A percentile compares a stretch with the other conserved stretches of the same genome.
Conservation (phyloP, 2,888 invertebrate genomes). For the Fragum sueziense region DNA sequence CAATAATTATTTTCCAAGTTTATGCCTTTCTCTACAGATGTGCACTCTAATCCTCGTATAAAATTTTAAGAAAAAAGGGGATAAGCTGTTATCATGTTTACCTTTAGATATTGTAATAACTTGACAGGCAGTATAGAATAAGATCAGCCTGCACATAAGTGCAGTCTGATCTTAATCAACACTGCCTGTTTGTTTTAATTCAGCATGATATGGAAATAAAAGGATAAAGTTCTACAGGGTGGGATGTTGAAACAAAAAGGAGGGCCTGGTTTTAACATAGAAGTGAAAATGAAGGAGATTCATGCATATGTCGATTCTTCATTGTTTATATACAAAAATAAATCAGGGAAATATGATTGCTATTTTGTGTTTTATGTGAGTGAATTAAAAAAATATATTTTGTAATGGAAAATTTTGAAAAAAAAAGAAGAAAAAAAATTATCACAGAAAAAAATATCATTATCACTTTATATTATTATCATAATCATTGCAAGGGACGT, state of each 20-base stretch:
- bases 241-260: constrained; percentile 1
- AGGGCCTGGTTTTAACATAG: background rate
- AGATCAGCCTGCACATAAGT: too few relatives aligned
- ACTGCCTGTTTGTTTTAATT: too few relatives aligned
- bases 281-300: constrained; percentile 17
- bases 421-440: constrained; percentile 55
- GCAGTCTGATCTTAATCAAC: too few relatives aligned
- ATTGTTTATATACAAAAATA: constrained; percentile 46
- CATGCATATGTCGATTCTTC: constrained; percentile 34
- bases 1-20: too few relatives aligned
- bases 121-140: too few relatives aligned
- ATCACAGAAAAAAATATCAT: constrained; percentile 26
- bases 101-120: too few relatives aligned
- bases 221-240: background rate
- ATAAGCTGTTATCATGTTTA: background rate
- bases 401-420: constrained; percentile 58
- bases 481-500: constrained; percentile 1
- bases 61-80: background rate
- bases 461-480: constrained; percentile 5
- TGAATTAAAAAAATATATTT: constrained; percentile 64
- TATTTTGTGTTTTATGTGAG: constrained; percentile 41
- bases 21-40: background rate
- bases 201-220: too few relatives aligned
- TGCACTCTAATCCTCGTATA: background rate
- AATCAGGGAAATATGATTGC: constrained; percentile 62